These are phyloP conservation scores for Edolisoma coerulescens DNA, from an alignment of 2,113 vertebrate genomes.

Conservation along the genomic window DNA sequence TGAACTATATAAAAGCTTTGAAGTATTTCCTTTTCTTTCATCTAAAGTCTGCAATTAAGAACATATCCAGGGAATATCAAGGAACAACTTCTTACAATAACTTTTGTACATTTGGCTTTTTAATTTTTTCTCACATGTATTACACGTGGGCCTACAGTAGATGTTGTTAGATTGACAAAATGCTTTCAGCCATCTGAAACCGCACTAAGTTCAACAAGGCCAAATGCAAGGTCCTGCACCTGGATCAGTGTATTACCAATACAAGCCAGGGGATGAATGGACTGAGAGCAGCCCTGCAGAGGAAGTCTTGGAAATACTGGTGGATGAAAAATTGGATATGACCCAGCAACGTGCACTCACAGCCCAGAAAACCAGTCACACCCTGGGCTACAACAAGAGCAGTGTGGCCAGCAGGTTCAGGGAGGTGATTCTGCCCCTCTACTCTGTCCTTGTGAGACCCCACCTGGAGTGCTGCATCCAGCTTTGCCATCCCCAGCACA, in stretches of 20 bases:
- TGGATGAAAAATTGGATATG: not conserved
- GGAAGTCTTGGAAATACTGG: not conserved
- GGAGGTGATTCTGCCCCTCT: not conserved
- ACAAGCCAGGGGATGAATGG: not conserved
- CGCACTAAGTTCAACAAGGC: not conserved
- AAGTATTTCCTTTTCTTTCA: not conserved
- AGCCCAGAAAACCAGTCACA: not conserved
- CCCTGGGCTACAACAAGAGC: not conserved
- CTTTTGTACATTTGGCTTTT: not conserved
- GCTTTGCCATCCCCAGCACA: not conserved
- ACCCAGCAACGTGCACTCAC: not conserved
- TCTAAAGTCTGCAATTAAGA: not conserved
- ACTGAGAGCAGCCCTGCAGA: not conserved
- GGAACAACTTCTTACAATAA: not conserved
- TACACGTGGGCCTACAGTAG: not conserved
- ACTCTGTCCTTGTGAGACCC: not conserved
- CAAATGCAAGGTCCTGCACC: not conserved
- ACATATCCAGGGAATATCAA: not conserved
- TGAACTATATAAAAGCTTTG: not conserved
- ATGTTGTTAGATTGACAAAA: not conserved
- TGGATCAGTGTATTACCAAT: not conserved
- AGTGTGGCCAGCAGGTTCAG: fast-evolving
- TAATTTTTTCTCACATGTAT: not conserved
- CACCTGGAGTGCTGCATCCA: not conserved
- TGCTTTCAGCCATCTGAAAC: not conserved